Conservation (phyloP, 2,797 vertebrate species). For the Zonotrichia albicollis region DNA sequence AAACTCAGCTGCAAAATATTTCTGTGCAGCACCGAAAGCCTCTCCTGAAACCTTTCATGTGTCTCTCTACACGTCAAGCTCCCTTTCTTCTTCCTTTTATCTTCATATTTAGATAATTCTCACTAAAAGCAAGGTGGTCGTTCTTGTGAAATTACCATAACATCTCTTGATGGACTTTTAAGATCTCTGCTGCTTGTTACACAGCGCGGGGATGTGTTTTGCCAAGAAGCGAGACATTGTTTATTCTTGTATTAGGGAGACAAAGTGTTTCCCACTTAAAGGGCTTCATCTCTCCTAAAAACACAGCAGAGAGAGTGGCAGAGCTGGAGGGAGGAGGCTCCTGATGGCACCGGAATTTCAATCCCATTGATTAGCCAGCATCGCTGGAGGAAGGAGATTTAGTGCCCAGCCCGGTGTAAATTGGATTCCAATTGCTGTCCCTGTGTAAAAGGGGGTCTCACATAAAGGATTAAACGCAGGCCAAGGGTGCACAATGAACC, state of each 20-base stretch:
- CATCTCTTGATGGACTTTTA: constrained; percentile 46
- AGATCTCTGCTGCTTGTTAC: constrained; percentile 44
- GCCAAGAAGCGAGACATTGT: constrained; percentile 51
- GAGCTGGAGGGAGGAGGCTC: constrained; percentile 20
- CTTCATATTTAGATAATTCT: constrained; percentile 60
- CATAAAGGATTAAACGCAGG: constrained; percentile 65
- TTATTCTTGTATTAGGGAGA: constrained; percentile 63
- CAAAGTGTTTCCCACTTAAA: constrained; percentile 56
- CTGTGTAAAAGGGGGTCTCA: constrained; percentile 49
- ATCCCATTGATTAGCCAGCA: constrained; percentile 53
- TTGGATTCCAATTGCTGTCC: constrained; percentile 68
- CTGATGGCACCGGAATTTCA: constrained; percentile 36
- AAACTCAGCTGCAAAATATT: constrained; percentile 5
- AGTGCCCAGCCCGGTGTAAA: constrained; percentile 42
- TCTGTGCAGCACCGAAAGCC: constrained; percentile 1
- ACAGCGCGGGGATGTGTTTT: constrained; percentile 5
- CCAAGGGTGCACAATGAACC: constrained; percentile 64
- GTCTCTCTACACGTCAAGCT: constrained; percentile 29
- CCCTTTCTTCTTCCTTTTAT: constrained; percentile 51
- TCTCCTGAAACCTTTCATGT: constrained; percentile 56
- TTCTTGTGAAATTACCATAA: constrained; percentile 33
- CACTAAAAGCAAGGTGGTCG: constrained; percentile 57
- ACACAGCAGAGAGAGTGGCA: not conserved
- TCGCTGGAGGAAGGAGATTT: constrained; percentile 44
- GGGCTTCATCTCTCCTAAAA: constrained; percentile 50